These are phyloP conservation scores for Hyphantria cunea DNA, from an alignment of 1,140 invertebrate genomes.

Conservation along the genomic window DNA sequence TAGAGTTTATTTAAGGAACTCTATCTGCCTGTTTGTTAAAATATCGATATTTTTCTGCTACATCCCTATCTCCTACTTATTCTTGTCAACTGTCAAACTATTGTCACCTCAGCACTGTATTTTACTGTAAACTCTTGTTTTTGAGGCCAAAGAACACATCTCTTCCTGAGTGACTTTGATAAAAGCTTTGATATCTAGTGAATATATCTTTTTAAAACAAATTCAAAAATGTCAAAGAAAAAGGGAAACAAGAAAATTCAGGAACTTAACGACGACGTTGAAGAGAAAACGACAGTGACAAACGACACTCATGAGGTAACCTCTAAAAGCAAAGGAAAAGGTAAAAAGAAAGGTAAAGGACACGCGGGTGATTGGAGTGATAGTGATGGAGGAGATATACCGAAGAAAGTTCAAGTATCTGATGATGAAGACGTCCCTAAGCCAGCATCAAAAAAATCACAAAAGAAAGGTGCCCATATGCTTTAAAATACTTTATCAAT, in stretches of 20 bases:
- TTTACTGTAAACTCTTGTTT: no score
- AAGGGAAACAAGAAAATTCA: constrained; percentile 84
- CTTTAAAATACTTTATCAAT: constrained; percentile 1
- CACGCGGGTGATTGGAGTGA: constrained; percentile 80
- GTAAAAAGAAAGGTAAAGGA: constrained; percentile 78
- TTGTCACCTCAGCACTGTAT: no score
- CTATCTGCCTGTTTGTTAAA: no score
- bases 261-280: constrained; percentile 83
- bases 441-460: constrained; percentile 73
- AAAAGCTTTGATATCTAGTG: no score
- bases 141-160: no score
- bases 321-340: constrained; percentile 79
- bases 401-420: constrained; percentile 61
- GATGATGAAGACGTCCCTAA: constrained; percentile 79
- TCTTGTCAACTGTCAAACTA: no score
- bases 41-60: no score
- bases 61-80: no score
- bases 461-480: constrained; percentile 78
- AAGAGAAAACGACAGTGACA: constrained; percentile 66
- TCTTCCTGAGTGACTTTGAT: no score
- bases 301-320: constrained; percentile 74
- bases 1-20: no score
- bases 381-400: constrained; percentile 66
- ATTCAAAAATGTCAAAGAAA: constrained; percentile 83
- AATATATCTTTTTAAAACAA: no score